These are phyloP conservation scores for Anthoscopus minutus DNA, from an alignment of 2,113 vertebrate genomes.

Conservation along the genomic window DNA sequence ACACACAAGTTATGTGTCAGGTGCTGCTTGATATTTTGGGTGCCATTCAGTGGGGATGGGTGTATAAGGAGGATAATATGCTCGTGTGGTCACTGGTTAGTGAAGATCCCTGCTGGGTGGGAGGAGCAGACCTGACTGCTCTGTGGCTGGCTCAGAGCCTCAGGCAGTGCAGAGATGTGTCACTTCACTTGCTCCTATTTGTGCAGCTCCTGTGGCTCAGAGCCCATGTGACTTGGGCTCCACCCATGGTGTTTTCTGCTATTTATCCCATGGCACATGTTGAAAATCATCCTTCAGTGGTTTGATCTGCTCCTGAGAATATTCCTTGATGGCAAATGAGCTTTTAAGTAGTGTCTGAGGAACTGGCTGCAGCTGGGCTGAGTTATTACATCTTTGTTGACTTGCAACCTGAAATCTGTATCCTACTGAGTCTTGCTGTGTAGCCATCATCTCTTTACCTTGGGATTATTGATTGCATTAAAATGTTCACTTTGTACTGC, in stretches of 20 bases:
- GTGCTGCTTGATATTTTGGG: not conserved
- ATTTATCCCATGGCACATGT: not conserved
- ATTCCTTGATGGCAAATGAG: not conserved
- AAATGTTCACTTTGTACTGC: slow-evolving; percentile 40
- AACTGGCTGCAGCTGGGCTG: not conserved
- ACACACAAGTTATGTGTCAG: fast-evolving
- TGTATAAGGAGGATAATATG: fast-evolving
- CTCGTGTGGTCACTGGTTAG: too few relatives aligned
- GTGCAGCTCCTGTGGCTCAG: not conserved
- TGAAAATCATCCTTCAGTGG: not conserved
- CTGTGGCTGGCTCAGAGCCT: not conserved
- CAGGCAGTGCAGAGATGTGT: not conserved
- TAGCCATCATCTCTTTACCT: not conserved
- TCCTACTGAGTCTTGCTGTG: not conserved
- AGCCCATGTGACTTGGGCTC: fast-evolving
- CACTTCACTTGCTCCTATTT: not conserved
- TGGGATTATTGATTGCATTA: slow-evolving; percentile 58
- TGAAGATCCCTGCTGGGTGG: not conserved
- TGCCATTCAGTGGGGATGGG: not conserved
- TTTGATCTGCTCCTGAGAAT: slow-evolving; percentile 5
- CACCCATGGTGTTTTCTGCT: not conserved
- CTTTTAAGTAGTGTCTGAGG: not conserved
- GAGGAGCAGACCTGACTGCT: not conserved
- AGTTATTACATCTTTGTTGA: slow-evolving; percentile 29
- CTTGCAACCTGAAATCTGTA: slow-evolving; percentile 59